Evolutionary conservation across 2,888 invertebrate species (phyloP).

Genomic region (Chamaedrilus cognettii): DNA sequence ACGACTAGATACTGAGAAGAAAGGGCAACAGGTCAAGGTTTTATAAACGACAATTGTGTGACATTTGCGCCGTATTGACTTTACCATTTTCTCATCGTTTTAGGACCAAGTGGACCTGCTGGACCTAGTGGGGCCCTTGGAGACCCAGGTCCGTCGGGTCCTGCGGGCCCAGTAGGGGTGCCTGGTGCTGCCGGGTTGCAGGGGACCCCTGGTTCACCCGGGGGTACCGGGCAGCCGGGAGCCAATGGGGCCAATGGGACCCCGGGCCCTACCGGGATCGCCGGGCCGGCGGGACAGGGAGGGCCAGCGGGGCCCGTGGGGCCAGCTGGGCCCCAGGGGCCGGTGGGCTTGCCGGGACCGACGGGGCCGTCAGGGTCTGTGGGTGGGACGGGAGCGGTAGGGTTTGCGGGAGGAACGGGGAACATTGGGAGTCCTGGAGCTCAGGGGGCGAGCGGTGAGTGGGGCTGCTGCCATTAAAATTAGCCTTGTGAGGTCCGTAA

Average conservation of each 20-base stretch:
- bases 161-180: conserved; percentile 18
- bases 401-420: not conserved
- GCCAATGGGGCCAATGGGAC: conserved; percentile 22
- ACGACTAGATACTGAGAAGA: too few relatives aligned
- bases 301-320: conserved; percentile 25
- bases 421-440: conserved; percentile 16
- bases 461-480: not conserved
- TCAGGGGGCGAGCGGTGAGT: not conserved
- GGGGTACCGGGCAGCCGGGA: conserved; percentile 24
- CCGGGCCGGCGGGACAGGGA: conserved; percentile 26
- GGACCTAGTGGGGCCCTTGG: conserved; percentile 23
- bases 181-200: conserved; percentile 20
- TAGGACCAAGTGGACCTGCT: conserved; percentile 21
- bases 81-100: not conserved
- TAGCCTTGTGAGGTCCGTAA: not conserved
- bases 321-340: conserved; percentile 22
- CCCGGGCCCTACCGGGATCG: conserved; percentile 27
- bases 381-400: not conserved
- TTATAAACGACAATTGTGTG: too few relatives aligned
- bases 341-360: conserved; percentile 20
- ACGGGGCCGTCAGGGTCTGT: conserved; percentile 18
- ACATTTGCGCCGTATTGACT: not conserved
- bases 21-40: too few relatives aligned
- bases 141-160: conserved; percentile 14
- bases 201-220: conserved; percentile 30